Evolutionary conservation across 2,113 vertebrate species (phyloP).

Genomic region (Fulmarus glacialis): DNA sequence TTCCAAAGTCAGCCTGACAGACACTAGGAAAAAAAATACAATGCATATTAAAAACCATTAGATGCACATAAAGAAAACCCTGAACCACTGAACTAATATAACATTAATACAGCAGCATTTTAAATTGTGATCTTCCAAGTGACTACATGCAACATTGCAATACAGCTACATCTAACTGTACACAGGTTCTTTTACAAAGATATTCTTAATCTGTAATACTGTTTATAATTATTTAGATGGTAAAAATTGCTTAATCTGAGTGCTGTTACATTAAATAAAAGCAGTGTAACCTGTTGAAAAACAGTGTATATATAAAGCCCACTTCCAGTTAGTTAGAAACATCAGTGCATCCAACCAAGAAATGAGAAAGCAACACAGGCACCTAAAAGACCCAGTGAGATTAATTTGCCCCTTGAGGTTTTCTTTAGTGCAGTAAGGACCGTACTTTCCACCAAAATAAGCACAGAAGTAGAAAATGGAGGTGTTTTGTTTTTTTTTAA

Average conservation of each 20-base stretch:
- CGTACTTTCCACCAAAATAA: background rate
- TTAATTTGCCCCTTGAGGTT: background rate
- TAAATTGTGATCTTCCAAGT: background rate
- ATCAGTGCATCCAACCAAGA: slow-evolving; percentile 5
- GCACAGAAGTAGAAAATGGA: background rate
- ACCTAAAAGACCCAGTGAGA: background rate
- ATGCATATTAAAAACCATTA: background rate
- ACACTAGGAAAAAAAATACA: background rate
- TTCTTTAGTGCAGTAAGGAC: background rate
- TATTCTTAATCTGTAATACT: background rate
- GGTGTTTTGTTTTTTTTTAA: background rate
- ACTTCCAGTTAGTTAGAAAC: slow-evolving; percentile 21
- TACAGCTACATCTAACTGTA: background rate
- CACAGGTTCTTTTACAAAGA: background rate
- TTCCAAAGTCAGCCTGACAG: background rate
- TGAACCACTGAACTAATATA: background rate
- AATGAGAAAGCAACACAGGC: slow-evolving; percentile 7
- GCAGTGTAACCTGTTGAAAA: slow-evolving; percentile 4
- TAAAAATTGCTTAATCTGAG: background rate
- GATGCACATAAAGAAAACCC: background rate
- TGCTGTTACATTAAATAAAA: background rate
- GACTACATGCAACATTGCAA: background rate
- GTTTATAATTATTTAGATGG: background rate
- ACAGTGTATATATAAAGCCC: background rate
- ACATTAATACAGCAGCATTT: background rate